These are phyloP conservation scores for Asteroscopus sphinx DNA, from an alignment of 2,888 invertebrate species.

Conservation along the genomic window DNA sequence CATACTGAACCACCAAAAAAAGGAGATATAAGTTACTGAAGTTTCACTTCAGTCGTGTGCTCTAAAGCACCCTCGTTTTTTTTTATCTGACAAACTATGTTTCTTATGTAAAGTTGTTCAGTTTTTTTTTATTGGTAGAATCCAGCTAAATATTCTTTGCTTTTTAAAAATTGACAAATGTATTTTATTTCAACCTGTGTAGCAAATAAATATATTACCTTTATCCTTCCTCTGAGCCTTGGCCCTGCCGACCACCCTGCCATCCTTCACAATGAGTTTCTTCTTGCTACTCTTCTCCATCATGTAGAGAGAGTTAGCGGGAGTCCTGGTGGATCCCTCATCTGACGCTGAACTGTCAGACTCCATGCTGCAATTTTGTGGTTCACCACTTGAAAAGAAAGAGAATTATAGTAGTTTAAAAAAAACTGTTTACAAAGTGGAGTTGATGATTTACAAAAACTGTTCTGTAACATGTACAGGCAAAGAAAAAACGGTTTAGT, in stretches of 20 bases:
- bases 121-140: no score
- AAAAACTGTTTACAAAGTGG: not conserved
- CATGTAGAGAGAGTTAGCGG: slow-evolving; percentile 93
- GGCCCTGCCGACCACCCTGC: slow-evolving; percentile 92
- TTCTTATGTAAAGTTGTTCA: no score
- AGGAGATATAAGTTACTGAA: no score
- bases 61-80: no score
- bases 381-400: slow-evolving; percentile 32
- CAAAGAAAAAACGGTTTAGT: no score
- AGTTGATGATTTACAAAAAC: not conserved
- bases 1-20: no score
- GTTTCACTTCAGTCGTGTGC: no score
- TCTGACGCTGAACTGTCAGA: slow-evolving; percentile 87
- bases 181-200: no score
- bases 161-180: no score
- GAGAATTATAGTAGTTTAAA: not conserved
- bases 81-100: no score
- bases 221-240: slow-evolving; percentile 95
- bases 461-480: no score
- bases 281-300: slow-evolving; percentile 94
- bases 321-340: slow-evolving; percentile 82
- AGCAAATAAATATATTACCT: slow-evolving; percentile 78
- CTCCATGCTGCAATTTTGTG: slow-evolving; percentile 79
- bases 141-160: no score
- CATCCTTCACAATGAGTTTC: slow-evolving; percentile 90